Evolutionary conservation across 2,888 invertebrate genomes (phyloP), one percentile per base, ranked within the genome.

Genomic region (Diabrotica balteata): DNA sequence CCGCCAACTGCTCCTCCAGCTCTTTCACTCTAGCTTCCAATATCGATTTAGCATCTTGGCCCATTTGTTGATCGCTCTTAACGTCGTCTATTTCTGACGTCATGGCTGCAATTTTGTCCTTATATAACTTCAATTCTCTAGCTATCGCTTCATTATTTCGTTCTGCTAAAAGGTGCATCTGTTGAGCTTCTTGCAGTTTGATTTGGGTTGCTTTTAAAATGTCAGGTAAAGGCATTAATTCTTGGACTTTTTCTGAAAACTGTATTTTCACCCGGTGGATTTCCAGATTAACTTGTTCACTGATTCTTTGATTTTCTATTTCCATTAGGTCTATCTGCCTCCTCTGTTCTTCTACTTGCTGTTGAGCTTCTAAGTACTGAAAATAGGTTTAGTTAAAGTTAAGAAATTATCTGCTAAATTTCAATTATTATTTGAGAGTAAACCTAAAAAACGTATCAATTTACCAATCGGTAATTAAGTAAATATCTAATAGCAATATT

Each of bases 201-300:
- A 88, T 77, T 79, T 91, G 91, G 0, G 90, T 90, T 46, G 89
- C 88, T 77, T 90, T 90, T 72, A 92, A 80, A 44, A 91, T 86
- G 71, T 91, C 91, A 0, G 91, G 91, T 43, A 91, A 85, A 0
- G 91, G 91, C 0, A 90, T 88, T 58, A 91, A 81, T 80, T 91
- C 91, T 67, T 89, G 89, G 32, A 91, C 82, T 80, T 91, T 91
- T 77, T 91, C 91, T 86, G 91, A 91, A 83, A 91, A 91, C 80
- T 91, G 88, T 76, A 85, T 86, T 86, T 91, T 91, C 8, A 91
- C 90, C 71, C 88, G 84, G 74, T 90, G 90, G 67, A 91, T 90
- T 82, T 91, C 92, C 11, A 90, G 81, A 74, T 89, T 90, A 52
- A 91, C 90, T 79, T 91, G 91, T 76, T 91, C 91, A 73, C 89